phyloP scores from a whole-genome alignment of 2,113 vertebrate genomes.

The Argyrosomus japonicus region DNA sequence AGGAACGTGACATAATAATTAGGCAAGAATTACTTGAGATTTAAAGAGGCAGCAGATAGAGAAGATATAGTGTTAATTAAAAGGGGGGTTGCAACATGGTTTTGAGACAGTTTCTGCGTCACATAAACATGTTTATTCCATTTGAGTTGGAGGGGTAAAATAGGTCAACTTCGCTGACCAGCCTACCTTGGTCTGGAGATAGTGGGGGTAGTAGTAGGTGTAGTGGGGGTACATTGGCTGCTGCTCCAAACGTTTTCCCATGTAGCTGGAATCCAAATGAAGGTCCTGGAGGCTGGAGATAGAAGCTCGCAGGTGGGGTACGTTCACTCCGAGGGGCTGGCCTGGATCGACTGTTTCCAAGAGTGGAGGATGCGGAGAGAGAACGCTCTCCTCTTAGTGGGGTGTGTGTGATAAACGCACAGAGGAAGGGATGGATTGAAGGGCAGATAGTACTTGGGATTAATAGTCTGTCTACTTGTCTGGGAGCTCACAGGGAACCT shows the following conservation, averaged over 20 bases:
- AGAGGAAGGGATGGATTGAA: conserved; percentile 36
- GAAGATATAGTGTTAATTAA: not conserved
- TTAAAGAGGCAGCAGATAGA: conserved; percentile 5
- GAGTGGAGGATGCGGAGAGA: conserved; percentile 53
- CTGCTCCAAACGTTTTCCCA: conserved; percentile 99
- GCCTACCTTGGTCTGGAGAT: conserved; percentile 97
- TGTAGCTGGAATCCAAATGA: conserved; percentile 94
- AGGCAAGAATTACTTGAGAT: not conserved
- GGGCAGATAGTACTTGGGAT: conserved; percentile 48
- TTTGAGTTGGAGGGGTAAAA: conserved; percentile 39
- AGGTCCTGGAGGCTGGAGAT: conserved; percentile 75
- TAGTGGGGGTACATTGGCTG: conserved; percentile 99
- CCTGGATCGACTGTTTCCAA: conserved; percentile 60
- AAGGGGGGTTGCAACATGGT: not conserved
- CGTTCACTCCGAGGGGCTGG: conserved; percentile 57
- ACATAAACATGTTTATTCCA: conserved; percentile 2
- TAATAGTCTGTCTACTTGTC: conserved; percentile 65
- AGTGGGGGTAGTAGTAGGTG: conserved; percentile 98
- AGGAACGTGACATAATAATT: not conserved
- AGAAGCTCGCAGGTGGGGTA: conserved; percentile 64
- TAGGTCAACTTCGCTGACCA: conserved; percentile 46
- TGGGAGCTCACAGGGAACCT: conserved; percentile 51
- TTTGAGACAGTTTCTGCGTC: conserved; percentile 9
- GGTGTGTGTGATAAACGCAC: conserved; percentile 43
- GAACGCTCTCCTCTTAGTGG: conserved; percentile 41